Conservation (phyloP, 1,140 invertebrate species). For the Drosophila mayri region DNA sequence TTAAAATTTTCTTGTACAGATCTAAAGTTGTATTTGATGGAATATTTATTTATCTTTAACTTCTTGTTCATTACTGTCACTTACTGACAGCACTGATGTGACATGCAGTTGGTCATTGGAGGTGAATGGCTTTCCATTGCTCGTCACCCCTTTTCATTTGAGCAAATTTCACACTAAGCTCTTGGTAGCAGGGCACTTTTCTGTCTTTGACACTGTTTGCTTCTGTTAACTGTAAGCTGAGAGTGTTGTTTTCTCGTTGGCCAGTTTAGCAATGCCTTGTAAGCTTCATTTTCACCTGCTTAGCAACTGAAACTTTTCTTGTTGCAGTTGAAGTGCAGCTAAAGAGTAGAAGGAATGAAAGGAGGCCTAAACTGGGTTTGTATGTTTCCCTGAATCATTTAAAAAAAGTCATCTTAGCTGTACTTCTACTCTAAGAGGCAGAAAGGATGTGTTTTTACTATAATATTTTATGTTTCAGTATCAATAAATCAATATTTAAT, state of each 20-base stretch:
- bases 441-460: too few relatives aligned
- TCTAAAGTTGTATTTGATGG: background rate
- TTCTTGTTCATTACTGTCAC: background rate
- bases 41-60: too few relatives aligned
- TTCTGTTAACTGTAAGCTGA: slow-evolving; percentile 36
- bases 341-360: background rate
- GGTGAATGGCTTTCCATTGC: slow-evolving; percentile 58
- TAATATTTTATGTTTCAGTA: too few relatives aligned
- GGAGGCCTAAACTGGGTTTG: background rate
- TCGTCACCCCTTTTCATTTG: slow-evolving; percentile 42
- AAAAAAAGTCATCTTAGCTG: background rate
- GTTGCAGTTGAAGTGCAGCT: slow-evolving; percentile 10
- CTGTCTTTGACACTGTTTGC: slow-evolving; percentile 6
- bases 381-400: background rate
- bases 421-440: background rate
- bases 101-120: slow-evolving; percentile 53
- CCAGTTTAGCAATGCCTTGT: slow-evolving; percentile 14
- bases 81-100: slow-evolving; percentile 14
- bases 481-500: too few relatives aligned
- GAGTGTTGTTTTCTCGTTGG: slow-evolving; percentile 42
- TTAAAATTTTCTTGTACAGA: background rate
- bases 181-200: slow-evolving; percentile 41
- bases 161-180: slow-evolving; percentile 71
- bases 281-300: slow-evolving; percentile 3
- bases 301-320: slow-evolving; percentile 18